Percentiles rank a stretch among this genome's conserved stretches.
These are phyloP conservation scores for Hedya salicella DNA, from an alignment of 2,888 invertebrate species.

Conservation along the genomic window DNA sequence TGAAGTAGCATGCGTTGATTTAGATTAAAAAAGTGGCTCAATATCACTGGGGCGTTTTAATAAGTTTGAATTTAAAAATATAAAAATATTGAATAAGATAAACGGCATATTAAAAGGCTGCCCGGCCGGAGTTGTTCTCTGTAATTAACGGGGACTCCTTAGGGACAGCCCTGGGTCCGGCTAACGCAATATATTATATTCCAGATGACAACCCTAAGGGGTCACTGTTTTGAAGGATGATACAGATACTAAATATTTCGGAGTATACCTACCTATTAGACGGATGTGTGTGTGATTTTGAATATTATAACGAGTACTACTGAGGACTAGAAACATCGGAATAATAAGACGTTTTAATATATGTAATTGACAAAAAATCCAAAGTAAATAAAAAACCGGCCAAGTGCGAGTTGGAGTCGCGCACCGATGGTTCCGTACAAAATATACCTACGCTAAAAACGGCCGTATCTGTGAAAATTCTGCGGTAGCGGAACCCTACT, in stretches of 20 bases:
- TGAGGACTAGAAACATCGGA: no score
- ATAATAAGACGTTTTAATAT: no score
- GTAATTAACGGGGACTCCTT: conserved; percentile 86
- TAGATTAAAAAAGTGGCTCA: no score
- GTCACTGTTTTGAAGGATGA: conserved; percentile 76
- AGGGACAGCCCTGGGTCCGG: conserved; percentile 74
- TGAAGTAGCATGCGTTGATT: no score
- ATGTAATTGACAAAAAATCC: no score
- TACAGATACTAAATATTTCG: conserved; percentile 65
- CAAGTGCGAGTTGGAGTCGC: no score
- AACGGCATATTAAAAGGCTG: conserved; percentile 74
- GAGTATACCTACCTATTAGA: conserved; percentile 20
- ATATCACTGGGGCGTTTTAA: neutral
- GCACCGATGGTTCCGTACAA: no score
- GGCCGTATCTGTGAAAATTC: no score
- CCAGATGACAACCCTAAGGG: conserved; percentile 76
- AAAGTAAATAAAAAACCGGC: no score
- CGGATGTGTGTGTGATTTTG: conserved; percentile 5
- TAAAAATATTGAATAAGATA: conserved; percentile 56
- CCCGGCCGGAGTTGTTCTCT: conserved; percentile 83
- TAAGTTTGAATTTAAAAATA: conserved; percentile 41
- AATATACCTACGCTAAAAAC: no score
- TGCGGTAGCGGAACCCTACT: no score
- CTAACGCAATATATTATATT: conserved; percentile 81
- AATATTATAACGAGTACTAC: neutral